Evolutionary conservation across 2,888 invertebrate genomes (phyloP), one percentile per base, ranked within the genome.

Genomic region (Apamea monoglypha): DNA sequence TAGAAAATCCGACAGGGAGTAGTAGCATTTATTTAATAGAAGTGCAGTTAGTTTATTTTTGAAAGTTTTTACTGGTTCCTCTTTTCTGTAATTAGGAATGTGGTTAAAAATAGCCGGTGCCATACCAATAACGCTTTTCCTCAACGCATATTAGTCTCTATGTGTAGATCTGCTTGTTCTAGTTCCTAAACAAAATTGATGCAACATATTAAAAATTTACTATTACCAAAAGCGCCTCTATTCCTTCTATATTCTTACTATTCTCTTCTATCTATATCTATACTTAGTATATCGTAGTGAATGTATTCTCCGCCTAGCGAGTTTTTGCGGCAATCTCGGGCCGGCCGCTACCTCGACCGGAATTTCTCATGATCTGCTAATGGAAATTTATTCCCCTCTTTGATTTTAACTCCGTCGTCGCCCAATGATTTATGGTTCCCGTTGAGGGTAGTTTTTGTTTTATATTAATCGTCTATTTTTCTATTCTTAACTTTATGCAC

Each of bases 371-470:
- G 91, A 91, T 89, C 89, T 85, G 84, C 84, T 93, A 92, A 93
- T 93, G 90, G 85, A 91, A 92, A 93, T 93, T 92, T 93, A 93
- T 92, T 92, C 90, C 87, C 83, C 87, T 89, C 89, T 91, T 91
- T 92, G 92, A 92, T 92, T 92, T 91, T 90, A 92, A 91, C 91
- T 90, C 90, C 76, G 91, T 90, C 85, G 88, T 88, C 85, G 78
- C 73, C 69, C 82, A 87, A 89, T 91, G 92, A 92, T 92, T 92
- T 90, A 92, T 91, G 80, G 77, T 77, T 79, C 81, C 78, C 81
- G 86, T 88, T 88, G 84, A 83, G 83, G 80, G 81, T 88, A 84
- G 86, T 85, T 84, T 74, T 72, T 77, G 32, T 81, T 84, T 67
- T 71, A 44, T 53, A 44, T 66, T 32, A 66, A 70, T 44, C 59